Evolutionary conservation across 2,797 vertebrate species (phyloP).

Genomic region (Poeciliopsis infans): DNA sequence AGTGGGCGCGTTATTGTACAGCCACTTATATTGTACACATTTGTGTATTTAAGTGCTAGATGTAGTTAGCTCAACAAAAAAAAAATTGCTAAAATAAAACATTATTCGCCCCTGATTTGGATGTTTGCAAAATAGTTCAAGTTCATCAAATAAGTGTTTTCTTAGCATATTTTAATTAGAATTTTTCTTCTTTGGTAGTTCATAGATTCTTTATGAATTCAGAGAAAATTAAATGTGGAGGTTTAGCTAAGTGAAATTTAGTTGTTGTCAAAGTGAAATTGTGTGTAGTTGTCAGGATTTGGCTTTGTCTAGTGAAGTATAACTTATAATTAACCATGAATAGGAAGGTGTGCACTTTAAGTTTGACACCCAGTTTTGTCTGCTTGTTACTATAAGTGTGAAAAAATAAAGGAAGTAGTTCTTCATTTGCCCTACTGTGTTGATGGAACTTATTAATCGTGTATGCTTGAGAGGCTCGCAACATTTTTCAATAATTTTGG

Average conservation of each 20-base stretch:
- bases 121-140: slow-evolving; percentile 22
- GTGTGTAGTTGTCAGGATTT: background rate
- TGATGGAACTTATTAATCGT: background rate
- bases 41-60: slow-evolving; percentile 52
- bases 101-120: slow-evolving; percentile 12
- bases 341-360: background rate
- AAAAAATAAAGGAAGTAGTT: background rate
- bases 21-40: slow-evolving; percentile 29
- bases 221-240: background rate
- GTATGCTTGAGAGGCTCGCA: background rate
- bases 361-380: background rate
- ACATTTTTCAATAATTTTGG: background rate
- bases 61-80: slow-evolving; percentile 55
- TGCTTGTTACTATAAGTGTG: background rate
- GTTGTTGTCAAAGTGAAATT: background rate
- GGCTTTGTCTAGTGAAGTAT: background rate
- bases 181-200: background rate
- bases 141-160: background rate
- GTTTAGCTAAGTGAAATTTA: background rate
- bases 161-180: background rate
- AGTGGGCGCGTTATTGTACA: background rate
- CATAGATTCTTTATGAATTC: background rate
- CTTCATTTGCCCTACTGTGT: background rate
- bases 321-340: background rate
- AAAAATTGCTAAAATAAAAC: background rate